Evolutionary conservation across 2,888 invertebrate genomes (phyloP), one percentile per base, ranked within the genome.

Genomic region (Lithophane socia): DNA sequence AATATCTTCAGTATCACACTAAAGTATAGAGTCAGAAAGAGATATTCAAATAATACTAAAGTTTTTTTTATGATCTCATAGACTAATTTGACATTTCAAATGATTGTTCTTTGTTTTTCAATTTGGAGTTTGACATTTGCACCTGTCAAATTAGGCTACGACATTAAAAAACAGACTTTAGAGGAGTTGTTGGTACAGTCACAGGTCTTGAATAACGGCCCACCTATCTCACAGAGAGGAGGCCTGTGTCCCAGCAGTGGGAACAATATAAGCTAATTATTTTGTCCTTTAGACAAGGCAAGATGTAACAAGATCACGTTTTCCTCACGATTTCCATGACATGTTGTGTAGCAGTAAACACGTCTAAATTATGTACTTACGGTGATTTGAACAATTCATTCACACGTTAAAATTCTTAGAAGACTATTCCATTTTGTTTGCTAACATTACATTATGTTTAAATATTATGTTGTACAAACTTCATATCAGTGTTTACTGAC

Each of bases 391-490:
- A 60, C 18, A 49, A 65, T 24, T 80, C 29, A 83, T 80, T 69
- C 58, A 79, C 79, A 77, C 44, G 52, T 47, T 82, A 29, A 42
- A n/a, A n/a, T 79, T 66, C 61, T 29, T n/a, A 63, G 66, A 24
- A 0, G 37, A 49, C n/a, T n/a, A 60, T 68, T 68, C 9, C 56
- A 21, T 70, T 49, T 60, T 69, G 18, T 83, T 69, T 83, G 47
- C 60, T 29, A 29, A 60, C 9, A n/a, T 18, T 47, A 44, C n/a
- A n/a, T n/a, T 76, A n/a, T 16, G 3, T 24, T 82, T 65, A 44
- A 49, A 42, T 52, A 72, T 9, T 24, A 42, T 24, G 13, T 24
- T 7, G 21, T 82, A 21, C 2, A 24, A 44, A 21, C 37, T 13
- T 37, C 24, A 37, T 58, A 52, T 24, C 58, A 2, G 3, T 75